Evolutionary conservation across 2,113 vertebrate genomes (phyloP).

Genomic region (Neotoma lepida): DNA sequence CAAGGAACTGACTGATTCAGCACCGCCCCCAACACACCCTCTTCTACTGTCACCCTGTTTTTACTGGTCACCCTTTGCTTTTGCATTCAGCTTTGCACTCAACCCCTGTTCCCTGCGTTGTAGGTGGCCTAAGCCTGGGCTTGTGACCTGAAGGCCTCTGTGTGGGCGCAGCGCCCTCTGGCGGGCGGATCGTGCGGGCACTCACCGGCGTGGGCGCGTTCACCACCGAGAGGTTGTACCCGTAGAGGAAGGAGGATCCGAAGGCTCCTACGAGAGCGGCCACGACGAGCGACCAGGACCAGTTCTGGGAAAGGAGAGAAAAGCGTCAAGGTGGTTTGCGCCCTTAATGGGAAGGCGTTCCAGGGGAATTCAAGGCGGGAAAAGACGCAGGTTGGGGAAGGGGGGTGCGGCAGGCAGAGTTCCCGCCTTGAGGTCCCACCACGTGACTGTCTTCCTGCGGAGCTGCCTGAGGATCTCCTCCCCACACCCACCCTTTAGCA

Average conservation of each 20-base stretch:
- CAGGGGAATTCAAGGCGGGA: neutral
- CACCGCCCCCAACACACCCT: neutral
- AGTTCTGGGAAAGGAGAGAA: slow-evolving; percentile 81
- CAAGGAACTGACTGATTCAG: neutral
- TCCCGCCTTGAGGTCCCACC: neutral
- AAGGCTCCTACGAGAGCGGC: slow-evolving; percentile 91
- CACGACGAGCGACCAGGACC: slow-evolving; percentile 87
- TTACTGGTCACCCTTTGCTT: neutral
- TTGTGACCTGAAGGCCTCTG: neutral
- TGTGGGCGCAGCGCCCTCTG: slow-evolving; percentile 3
- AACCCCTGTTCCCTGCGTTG: rapidly evolving
- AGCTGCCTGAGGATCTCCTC: neutral
- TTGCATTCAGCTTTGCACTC: neutral
- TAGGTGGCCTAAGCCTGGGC: neutral
- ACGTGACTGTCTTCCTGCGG: too few species aligned
- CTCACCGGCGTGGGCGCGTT: slow-evolving; percentile 92
- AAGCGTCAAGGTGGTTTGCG: neutral
- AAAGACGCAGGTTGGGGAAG: neutral
- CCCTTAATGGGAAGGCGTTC: neutral
- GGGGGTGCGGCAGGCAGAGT: neutral
- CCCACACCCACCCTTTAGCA: neutral
- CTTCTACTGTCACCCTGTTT: neutral
- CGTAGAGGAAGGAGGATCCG: slow-evolving; percentile 94
- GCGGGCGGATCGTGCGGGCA: neutral
- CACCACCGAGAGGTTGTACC: slow-evolving; percentile 94